Percentiles rank a stretch among this genome's conserved stretches.
Evolutionary conservation across 2,888 invertebrate species (phyloP).

Genomic region (Apotomis betuletana): DNA sequence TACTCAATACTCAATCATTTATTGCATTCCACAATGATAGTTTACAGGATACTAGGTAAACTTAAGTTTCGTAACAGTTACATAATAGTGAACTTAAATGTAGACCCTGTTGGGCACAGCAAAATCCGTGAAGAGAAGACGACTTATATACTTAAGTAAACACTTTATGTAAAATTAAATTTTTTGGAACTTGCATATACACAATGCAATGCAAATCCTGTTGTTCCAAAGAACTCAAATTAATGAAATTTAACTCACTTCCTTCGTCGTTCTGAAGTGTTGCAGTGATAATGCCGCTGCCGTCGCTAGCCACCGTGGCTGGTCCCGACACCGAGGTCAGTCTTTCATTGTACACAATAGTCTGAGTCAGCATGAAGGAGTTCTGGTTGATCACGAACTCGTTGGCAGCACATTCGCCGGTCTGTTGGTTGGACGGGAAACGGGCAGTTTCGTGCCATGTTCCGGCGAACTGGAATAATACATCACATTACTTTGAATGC

Average conservation of each 20-base stretch:
- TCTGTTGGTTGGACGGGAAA: slow-evolving; percentile 68
- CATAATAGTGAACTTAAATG: too few relatives aligned
- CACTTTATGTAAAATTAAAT: too few relatives aligned
- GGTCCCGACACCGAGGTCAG: slow-evolving; percentile 48
- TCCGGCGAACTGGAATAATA: slow-evolving; percentile 63
- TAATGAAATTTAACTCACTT: slow-evolving; percentile 43
- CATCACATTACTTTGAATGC: background rate
- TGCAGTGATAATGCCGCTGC: slow-evolving; percentile 60
- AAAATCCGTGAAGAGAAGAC: too few relatives aligned
- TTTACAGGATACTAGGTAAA: too few relatives aligned
- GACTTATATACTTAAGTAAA: too few relatives aligned
- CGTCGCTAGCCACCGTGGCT: slow-evolving; percentile 50
- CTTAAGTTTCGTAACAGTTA: too few relatives aligned
- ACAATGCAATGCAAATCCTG: too few relatives aligned
- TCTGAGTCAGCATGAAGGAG: slow-evolving; percentile 54
- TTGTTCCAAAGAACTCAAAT: too few relatives aligned
- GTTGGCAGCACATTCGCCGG: slow-evolving; percentile 62
- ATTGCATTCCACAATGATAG: too few relatives aligned
- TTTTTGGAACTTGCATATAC: too few relatives aligned
- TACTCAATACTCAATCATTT: too few relatives aligned
- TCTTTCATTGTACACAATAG: slow-evolving; percentile 58
- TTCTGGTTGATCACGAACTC: slow-evolving; percentile 48
- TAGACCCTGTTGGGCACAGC: too few relatives aligned
- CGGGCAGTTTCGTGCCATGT: slow-evolving; percentile 69
- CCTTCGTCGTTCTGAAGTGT: slow-evolving; percentile 50